Evolutionary conservation across 1,140 invertebrate species (phyloP), one percentile per base, ranked within the genome.

Genomic region (Drosophila dunni): DNA sequence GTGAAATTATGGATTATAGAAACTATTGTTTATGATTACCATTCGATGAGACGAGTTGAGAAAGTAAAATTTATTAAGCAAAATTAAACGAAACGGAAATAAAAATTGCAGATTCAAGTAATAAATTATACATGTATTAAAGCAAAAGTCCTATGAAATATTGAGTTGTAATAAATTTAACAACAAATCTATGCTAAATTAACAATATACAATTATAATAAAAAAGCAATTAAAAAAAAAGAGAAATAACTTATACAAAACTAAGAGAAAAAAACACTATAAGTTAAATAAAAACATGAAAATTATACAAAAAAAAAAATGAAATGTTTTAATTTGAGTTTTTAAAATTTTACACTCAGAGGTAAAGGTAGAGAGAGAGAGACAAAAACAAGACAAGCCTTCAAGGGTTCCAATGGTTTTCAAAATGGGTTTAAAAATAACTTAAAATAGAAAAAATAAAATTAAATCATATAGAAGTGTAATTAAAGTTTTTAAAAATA

Each of bases 251-350:
- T 57, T 57, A 69, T 51, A 75, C 57, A 69, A 63, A 45, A 50
- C 40, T 42, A 63, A 64, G 24, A 62, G 46, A 48, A 61, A 2
- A 53, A 17, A 78, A 84, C 75, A 78, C 64, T 70, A 65, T 82
- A 85, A 85, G 58, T 81, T 84, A 81, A 84, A 85, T 84, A 81
- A 81, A 84, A 83, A 84, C 56, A 62, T 65, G 68, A 64, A 57
- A 82, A 78, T 67, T 63, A 63, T 46, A 45, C 40, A 53, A 15
- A 61, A 64, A 62, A 75, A 38, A 65, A 46, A 69, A 29, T 1
- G 17, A 13, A 10, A 36, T 15, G 17, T 65, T 65, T 20, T 13
- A 9, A 20, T 38, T 20, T 20, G 2, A 20, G 2, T 20, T 20
- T 0, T 2, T 2, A 2, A 20, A 20, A 20, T 20, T 20, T 20